Base-by-base conservation (phyloP, 1,140 invertebrate species). In the Trichonephila inaurata region DNA sequence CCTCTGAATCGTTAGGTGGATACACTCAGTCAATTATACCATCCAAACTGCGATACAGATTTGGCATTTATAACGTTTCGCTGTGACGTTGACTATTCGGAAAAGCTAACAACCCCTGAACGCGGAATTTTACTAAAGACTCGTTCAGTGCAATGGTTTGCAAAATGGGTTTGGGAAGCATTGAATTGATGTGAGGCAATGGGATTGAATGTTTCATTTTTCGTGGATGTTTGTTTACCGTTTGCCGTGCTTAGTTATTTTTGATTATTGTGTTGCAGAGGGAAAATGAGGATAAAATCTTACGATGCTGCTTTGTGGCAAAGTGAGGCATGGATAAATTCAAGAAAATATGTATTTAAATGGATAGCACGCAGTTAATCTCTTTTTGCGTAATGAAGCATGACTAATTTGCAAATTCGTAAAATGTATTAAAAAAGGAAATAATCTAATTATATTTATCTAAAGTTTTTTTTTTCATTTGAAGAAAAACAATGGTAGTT, bases 31-130 rank as follows among this genome's bases (percentile, higher is more conserved):
- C 86, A 88, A 88, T 88, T 88, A 88, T 88, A 33, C 62, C 19
- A 64, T 64, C 62, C n/a, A 61, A 8, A 64, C 44, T 88, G 28
- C 19, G 86, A 88, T 60, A 88, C 21, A 64, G 28, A 88, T 40
- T 64, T 88, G 61, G 40, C 86, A 64, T 88, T 88, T 88, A 88
- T 88, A 61, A 88, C 86, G 62, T 85, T 85, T 85, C 28, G 28
- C 28, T 3, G 2, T 19, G 44, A 14, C 24, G 12, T 12, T n/a
- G 66, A 14, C 2, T 44, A n/a, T 1, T 44, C 24, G 51, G 24
- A 10, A 61, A 60, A 2, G 12, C 44, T 21, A 60, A 60, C 82
- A 60, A 60, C 19, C 24, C 24, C 58, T 60, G 28, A n/a, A 44
- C 51, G 58, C 51, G 58, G 8, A 58, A 19, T 58, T 60, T 61